Evolutionary conservation across 2,888 invertebrate species (phyloP), one percentile per base, ranked within the genome.

Genomic region (Malacosoma neustria): DNA sequence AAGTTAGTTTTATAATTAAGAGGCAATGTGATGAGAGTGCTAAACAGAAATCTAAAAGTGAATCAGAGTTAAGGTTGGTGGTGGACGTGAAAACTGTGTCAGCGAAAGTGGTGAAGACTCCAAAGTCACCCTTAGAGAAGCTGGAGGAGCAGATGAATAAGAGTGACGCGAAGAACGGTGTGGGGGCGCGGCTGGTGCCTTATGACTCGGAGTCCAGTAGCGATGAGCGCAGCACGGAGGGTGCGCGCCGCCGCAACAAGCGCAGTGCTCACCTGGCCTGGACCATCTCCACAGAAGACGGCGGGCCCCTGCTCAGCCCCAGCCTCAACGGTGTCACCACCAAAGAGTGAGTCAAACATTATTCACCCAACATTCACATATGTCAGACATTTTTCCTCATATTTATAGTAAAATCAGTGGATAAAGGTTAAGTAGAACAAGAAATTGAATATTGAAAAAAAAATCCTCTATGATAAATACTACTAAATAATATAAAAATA

Each of bases 141-240:
- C 50, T 81, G 39, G 80, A 84, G 46, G 84, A 82, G 44, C 82
- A 84, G 52, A 82, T 84, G 81, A 79, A 77, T 40, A 75, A 72
- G 39, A 65, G 59, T 41, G 75, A 79, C 42, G 48, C 56, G 1
- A 55, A 63, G 29, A 63, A 65, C 41, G 75, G 77, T 44, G 46
- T 61, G 12, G 57, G 61, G 29, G 73, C 80, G 7, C 71, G 72
- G 46, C 71, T 90, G 37, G 89, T 89, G 39, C 89, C 90, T 13
- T 89, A 90, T 51, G 89, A 88, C 52, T 87, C 87, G 0, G 89
- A 89, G 54, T 88, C 89, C 0, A 89, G 86, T 43, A 72, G 82
- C 3, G 86, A 87, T 40, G 82, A 82, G 55, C 65, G 72, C 7
- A 44, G 37, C 33, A 47, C 40, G 14, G 34, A 40, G 4, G 38